These are phyloP conservation scores for Mormyrus lacerda DNA, from an alignment of 2,113 vertebrate species.

Conservation along the genomic window DNA sequence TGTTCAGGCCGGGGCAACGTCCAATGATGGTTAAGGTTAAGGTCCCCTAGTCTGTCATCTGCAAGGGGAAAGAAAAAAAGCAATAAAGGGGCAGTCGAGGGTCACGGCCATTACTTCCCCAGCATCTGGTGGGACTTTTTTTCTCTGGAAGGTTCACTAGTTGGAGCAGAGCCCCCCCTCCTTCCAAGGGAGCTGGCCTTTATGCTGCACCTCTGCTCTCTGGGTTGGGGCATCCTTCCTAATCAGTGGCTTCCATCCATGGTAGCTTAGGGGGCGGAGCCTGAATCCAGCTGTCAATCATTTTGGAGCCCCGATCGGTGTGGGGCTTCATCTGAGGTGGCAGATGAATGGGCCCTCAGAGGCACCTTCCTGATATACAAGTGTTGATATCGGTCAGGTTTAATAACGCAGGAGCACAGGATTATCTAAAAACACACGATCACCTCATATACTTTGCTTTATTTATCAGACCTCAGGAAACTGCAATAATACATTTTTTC, in stretches of 20 bases:
- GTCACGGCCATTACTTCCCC: not conserved
- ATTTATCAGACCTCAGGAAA: not conserved
- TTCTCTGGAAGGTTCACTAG: not conserved
- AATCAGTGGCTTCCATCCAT: not conserved
- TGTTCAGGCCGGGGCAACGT: not conserved
- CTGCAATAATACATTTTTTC: not conserved
- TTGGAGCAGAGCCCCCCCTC: not conserved
- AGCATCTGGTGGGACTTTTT: not conserved
- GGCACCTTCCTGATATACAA: not conserved
- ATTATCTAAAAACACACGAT: not conserved
- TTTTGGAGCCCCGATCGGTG: not conserved
- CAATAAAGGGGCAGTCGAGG: not conserved
- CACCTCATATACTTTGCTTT: not conserved
- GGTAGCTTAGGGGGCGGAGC: not conserved
- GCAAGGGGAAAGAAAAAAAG: not conserved
- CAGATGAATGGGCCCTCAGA: not conserved
- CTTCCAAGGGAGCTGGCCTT: not conserved
- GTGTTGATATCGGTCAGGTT: not conserved
- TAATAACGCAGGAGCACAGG: not conserved
- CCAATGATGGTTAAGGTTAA: not conserved
- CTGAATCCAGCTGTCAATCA: not conserved
- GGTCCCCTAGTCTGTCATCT: not conserved
- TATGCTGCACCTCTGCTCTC: not conserved
- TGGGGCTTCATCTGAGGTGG: not conserved
- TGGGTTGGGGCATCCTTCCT: not conserved